Evolutionary conservation across 2,797 vertebrate genomes (phyloP).

Genomic region (Gymnocypris eckloni): DNA sequence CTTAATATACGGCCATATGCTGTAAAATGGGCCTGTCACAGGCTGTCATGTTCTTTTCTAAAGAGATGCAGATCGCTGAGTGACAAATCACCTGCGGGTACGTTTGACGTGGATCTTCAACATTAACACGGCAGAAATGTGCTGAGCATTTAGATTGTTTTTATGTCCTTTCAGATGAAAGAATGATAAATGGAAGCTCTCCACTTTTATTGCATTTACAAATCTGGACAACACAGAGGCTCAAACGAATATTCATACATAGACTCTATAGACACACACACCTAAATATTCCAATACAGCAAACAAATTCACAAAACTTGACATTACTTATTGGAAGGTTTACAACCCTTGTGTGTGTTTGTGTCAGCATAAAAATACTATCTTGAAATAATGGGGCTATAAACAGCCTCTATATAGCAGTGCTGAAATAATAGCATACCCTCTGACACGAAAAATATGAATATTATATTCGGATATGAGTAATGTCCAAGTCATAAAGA

Average conservation of each 20-base stretch:
- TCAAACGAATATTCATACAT: slow-evolving; percentile 43
- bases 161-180: slow-evolving; percentile 36
- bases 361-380: slow-evolving; percentile 30
- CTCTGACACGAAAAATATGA: slow-evolving; percentile 36
- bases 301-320: slow-evolving; percentile 13
- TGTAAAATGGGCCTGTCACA: slow-evolving; percentile 24
- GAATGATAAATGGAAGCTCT: slow-evolving; percentile 15
- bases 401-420: slow-evolving; percentile 40
- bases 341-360: slow-evolving; percentile 35
- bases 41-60: slow-evolving; percentile 13
- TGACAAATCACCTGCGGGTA: slow-evolving; percentile 37
- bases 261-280: slow-evolving; percentile 1
- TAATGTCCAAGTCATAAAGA: slow-evolving; percentile 39
- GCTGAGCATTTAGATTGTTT: slow-evolving; percentile 50
- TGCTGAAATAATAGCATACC: slow-evolving; percentile 39
- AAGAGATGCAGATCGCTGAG: background rate
- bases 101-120: slow-evolving; percentile 13
- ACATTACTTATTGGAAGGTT: background rate
- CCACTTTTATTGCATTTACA: slow-evolving; percentile 2
- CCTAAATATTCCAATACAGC: slow-evolving; percentile 13
- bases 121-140: slow-evolving; percentile 27
- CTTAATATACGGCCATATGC: slow-evolving; percentile 7
- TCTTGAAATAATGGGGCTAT: slow-evolving; percentile 37
- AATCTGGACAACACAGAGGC: slow-evolving; percentile 17
- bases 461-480: slow-evolving; percentile 40